Conservation (phyloP, 2,888 invertebrate genomes). For the Podotricha telesiphe region DNA sequence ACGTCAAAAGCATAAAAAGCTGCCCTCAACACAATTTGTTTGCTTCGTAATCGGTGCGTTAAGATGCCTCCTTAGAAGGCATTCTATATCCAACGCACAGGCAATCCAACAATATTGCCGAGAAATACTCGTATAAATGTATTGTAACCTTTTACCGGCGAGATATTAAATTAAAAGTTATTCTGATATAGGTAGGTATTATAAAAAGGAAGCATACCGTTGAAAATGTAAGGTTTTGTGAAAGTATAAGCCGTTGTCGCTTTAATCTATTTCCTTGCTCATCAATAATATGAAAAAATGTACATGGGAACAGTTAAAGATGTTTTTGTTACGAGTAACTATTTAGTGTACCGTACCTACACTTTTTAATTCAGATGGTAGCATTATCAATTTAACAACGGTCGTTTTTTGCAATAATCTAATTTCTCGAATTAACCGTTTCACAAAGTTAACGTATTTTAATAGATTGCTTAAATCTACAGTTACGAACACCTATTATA, state of each 20-base stretch:
- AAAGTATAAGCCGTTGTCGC: slow-evolving; percentile 60
- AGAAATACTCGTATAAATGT: slow-evolving; percentile 68
- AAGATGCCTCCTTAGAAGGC: slow-evolving; percentile 60
- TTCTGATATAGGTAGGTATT: slow-evolving; percentile 61
- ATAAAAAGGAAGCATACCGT: slow-evolving; percentile 75
- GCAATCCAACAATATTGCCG: slow-evolving; percentile 64
- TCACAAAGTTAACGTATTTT: slow-evolving; percentile 24
- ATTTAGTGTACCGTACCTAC: slow-evolving; percentile 53
- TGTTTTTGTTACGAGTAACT: slow-evolving; percentile 58
- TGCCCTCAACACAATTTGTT: slow-evolving; percentile 77
- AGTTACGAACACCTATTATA: slow-evolving; percentile 3
- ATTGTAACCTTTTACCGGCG: slow-evolving; percentile 73
- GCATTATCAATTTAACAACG: slow-evolving; percentile 22
- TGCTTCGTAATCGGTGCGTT: slow-evolving; percentile 73
- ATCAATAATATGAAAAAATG: slow-evolving; percentile 60
- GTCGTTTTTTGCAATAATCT: slow-evolving; percentile 42
- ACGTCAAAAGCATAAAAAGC: slow-evolving; percentile 76
- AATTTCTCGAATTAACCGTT: slow-evolving; percentile 20
- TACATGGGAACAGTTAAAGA: slow-evolving; percentile 70
- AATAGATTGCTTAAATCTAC: not conserved
- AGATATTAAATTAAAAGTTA: slow-evolving; percentile 76
- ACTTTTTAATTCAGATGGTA: slow-evolving; percentile 44
- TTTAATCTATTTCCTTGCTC: slow-evolving; percentile 60
- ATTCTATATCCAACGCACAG: slow-evolving; percentile 61
- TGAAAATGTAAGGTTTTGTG: slow-evolving; percentile 77